Evolutionary conservation across 1,140 invertebrate genomes (phyloP).

Genomic region (Theocolax elegans): DNA sequence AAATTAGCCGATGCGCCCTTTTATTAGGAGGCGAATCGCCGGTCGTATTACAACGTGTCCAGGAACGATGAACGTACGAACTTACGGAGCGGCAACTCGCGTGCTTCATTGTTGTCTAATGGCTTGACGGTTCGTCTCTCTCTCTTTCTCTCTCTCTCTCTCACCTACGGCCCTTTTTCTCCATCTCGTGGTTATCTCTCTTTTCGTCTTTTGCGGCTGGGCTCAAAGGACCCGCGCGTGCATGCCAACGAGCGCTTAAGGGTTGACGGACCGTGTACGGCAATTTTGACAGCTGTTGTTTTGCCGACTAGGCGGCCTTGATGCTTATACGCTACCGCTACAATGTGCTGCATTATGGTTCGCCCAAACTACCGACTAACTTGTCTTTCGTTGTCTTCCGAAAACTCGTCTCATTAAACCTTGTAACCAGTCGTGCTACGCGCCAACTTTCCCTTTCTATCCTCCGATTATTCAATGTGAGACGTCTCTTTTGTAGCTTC

Average conservation of each 20-base stretch:
- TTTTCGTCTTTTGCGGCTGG: too few species aligned
- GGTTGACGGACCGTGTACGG: not conserved
- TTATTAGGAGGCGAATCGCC: conserved; percentile 19
- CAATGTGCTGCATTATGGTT: too few species aligned
- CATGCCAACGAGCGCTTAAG: conserved; percentile 2
- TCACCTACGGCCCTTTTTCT: too few species aligned
- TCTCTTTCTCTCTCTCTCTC: too few species aligned
- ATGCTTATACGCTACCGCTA: not conserved
- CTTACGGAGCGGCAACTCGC: conserved; percentile 9
- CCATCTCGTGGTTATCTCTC: too few species aligned
- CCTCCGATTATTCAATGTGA: conserved; percentile 17
- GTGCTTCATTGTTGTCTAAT: conserved; percentile 33
- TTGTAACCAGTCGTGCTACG: not conserved
- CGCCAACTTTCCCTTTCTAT: too few species aligned
- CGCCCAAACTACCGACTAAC: too few species aligned
- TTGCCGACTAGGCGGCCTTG: not conserved
- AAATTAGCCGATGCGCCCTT: conserved; percentile 26
- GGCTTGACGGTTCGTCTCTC: too few species aligned
- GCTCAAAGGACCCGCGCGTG: conserved; percentile 6
- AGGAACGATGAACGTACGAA: not conserved
- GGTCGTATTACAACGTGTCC: conserved; percentile 10
- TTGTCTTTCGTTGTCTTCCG: not conserved
- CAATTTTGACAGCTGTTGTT: conserved; percentile 11
- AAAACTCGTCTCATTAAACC: conserved; percentile 26
- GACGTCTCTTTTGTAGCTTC: not conserved